phyloP scores from a whole-genome alignment of 2,113 vertebrate species.

The Synchiropus splendidus region DNA sequence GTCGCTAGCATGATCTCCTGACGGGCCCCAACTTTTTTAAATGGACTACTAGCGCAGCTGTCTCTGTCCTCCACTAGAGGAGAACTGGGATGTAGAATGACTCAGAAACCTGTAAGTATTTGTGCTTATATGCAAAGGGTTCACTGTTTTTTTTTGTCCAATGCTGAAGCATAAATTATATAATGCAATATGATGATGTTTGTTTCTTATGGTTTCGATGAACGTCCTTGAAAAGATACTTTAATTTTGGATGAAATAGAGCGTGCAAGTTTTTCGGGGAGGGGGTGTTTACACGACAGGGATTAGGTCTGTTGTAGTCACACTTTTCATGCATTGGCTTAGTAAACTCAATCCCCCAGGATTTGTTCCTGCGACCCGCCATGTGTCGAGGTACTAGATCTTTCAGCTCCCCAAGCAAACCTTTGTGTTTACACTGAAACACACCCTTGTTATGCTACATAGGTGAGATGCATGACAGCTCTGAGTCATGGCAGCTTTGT shows the following conservation, averaged over 20 bases:
- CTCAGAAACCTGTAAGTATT: conserved; percentile 44
- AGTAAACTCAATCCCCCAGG: conserved; percentile 42
- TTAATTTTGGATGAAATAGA: not conserved
- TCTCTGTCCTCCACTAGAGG: conserved; percentile 13
- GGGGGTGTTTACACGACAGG: conserved; percentile 18
- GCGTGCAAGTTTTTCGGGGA: conserved; percentile 6
- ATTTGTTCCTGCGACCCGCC: conserved; percentile 46
- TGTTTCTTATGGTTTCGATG: too few species aligned
- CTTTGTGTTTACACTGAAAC: conserved; percentile 37
- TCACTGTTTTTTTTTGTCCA: too few species aligned
- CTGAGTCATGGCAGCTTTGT: conserved; percentile 19
- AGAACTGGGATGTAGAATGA: conserved; percentile 49
- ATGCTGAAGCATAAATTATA: too few species aligned
- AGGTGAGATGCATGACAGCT: too few species aligned
- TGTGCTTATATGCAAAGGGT: conserved; percentile 2
- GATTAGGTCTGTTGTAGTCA: conserved; percentile 43
- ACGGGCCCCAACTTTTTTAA: conserved; percentile 12
- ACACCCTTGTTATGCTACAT: conserved; percentile 16
- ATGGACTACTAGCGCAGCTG: conserved; percentile 20
- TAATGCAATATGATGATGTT: too few species aligned
- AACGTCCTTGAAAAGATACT: too few species aligned
- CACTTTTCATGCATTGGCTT: conserved; percentile 29
- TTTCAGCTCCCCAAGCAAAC: conserved; percentile 25
- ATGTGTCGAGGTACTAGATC: conserved; percentile 52
- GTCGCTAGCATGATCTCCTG: conserved; percentile 29